A percentile compares a stretch with the other conserved stretches of the same genome.
Evolutionary conservation across 2,888 invertebrate species (phyloP).

Genomic region (Dusona sp.): DNA sequence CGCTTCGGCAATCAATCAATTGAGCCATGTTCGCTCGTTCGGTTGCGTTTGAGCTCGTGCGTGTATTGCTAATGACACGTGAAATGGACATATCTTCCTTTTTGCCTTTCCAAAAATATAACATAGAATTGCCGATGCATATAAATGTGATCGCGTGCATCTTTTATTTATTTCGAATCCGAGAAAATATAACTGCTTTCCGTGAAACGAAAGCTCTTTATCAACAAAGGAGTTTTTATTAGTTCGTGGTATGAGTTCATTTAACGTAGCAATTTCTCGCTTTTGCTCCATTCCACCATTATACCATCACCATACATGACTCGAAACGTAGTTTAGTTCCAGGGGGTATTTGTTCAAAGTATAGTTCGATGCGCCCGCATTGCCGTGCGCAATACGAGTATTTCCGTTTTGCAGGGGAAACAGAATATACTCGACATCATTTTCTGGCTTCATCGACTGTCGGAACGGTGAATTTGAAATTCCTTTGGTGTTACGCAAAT

Average conservation of each 20-base stretch:
- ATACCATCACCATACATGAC: conserved; percentile 10
- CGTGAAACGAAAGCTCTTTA: not conserved
- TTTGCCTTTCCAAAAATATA: not conserved
- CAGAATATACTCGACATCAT: conserved; percentile 58
- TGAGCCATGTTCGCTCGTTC: conserved; percentile 14
- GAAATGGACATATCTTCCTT: conserved; percentile 12
- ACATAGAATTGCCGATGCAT: conserved; percentile 1
- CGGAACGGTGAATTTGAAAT: conserved; percentile 56
- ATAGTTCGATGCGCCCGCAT: conserved; percentile 38
- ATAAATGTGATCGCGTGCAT: not conserved
- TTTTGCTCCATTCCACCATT: conserved; percentile 5
- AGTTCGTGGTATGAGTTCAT: conserved; percentile 42
- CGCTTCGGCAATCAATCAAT: conserved; percentile 16
- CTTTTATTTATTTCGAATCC: conserved; percentile 5
- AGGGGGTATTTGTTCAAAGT: conserved; percentile 7
- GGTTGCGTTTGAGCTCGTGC: not conserved
- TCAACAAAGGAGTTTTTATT: conserved; percentile 35
- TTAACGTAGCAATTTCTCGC: conserved; percentile 33
- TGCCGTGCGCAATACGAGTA: conserved; percentile 21
- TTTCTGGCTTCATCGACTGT: conserved; percentile 40
- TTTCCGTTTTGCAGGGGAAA: conserved; percentile 48
- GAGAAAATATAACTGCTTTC: not conserved
- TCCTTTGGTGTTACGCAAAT: conserved; percentile 67
- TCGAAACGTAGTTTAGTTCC: conserved; percentile 18
- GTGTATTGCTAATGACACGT: conserved; percentile 26